These are phyloP conservation scores for Eurois occulta DNA, from an alignment of 2,888 invertebrate genomes.

Conservation along the genomic window DNA sequence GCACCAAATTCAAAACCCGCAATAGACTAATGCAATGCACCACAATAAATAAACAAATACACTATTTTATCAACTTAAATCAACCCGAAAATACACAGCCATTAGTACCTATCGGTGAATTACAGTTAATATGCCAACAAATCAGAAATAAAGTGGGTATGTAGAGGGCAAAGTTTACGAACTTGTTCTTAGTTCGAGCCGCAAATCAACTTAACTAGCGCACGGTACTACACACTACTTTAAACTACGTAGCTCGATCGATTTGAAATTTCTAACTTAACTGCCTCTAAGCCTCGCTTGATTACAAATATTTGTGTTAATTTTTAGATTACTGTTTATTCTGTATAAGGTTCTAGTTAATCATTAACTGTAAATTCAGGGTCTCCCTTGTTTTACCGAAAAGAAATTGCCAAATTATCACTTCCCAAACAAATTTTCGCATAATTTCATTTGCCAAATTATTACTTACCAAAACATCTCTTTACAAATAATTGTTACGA, in stretches of 20 bases:
- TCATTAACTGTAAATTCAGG: no score
- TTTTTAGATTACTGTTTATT: slow-evolving; percentile 21
- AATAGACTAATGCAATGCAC: not conserved
- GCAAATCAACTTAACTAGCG: slow-evolving; percentile 76
- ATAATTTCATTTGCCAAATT: no score
- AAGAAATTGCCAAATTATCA: no score
- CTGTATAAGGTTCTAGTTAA: not conserved
- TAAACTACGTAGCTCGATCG: slow-evolving; percentile 72
- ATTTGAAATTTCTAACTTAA: slow-evolving; percentile 66
- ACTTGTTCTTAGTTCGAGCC: slow-evolving; percentile 71
- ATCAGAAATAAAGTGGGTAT: slow-evolving; percentile 64
- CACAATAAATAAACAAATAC: not conserved
- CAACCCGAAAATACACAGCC: slow-evolving; percentile 37
- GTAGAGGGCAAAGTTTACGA: slow-evolving; percentile 71
- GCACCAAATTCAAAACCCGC: not conserved
- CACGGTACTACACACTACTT: slow-evolving; percentile 71
- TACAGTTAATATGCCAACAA: slow-evolving; percentile 62
- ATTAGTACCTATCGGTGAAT: slow-evolving; percentile 39
- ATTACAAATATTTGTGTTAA: slow-evolving; percentile 36
- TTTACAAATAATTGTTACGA: no score
- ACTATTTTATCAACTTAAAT: slow-evolving; percentile 29
- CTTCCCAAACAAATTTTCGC: no score
- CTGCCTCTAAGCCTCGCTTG: slow-evolving; percentile 37
- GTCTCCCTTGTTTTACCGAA: no score
- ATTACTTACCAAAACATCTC: no score